phyloP scores from a whole-genome alignment of 2,113 vertebrate species.

The Ailurus styani region DNA sequence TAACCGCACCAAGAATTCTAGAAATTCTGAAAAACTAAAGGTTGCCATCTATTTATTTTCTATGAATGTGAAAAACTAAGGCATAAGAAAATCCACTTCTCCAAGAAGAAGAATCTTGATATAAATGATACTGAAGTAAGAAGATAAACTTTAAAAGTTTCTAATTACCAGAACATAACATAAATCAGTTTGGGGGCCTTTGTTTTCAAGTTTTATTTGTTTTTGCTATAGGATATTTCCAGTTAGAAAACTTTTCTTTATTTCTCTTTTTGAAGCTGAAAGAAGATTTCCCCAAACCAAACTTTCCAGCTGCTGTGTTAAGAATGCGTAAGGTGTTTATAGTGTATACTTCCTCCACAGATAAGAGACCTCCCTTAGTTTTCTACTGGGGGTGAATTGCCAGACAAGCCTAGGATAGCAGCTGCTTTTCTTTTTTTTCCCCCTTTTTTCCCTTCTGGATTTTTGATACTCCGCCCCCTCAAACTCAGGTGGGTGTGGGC shows the following conservation, averaged over 20 bases:
- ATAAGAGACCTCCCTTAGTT: constrained; percentile 23
- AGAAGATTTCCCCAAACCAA: not conserved
- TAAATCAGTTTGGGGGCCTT: not conserved
- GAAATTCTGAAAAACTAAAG: constrained; percentile 54
- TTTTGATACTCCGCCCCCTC: constrained; percentile 62
- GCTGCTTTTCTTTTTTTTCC: not conserved
- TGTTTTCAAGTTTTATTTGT: not conserved
- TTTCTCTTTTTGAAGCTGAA: constrained; percentile 43
- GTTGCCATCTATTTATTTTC: not conserved
- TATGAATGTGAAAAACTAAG: constrained; percentile 60
- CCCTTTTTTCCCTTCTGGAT: not conserved
- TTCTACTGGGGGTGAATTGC: constrained; percentile 37
- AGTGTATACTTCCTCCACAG: not conserved
- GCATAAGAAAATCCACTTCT: constrained; percentile 55
- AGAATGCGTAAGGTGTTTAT: constrained; percentile 68
- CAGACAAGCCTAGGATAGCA: constrained; percentile 17
- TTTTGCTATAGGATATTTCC: constrained; percentile 26
- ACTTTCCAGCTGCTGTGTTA: not conserved
- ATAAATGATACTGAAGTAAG: constrained; percentile 40
- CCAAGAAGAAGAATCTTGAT: constrained; percentile 47
- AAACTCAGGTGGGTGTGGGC: constrained; percentile 72
- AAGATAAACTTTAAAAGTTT: constrained; percentile 34
- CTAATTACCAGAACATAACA: not conserved
- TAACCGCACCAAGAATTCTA: constrained; percentile 56
- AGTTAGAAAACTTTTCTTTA: not conserved